phyloP scores from a whole-genome alignment of 2,113 vertebrate species.

The Amblyopsis rosae region DNA sequence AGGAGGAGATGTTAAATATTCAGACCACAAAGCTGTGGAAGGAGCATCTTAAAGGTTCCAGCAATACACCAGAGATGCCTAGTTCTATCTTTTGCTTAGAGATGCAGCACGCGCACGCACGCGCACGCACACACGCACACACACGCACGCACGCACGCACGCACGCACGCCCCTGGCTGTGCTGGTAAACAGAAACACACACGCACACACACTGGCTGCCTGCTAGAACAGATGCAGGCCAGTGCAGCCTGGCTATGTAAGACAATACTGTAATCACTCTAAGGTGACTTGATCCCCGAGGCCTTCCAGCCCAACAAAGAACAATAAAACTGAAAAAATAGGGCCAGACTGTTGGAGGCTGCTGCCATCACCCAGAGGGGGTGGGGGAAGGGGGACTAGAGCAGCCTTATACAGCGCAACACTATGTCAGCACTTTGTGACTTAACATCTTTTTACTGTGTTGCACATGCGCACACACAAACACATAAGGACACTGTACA shows the following conservation, averaged over 20 bases:
- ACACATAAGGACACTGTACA: background rate
- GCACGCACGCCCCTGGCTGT: background rate
- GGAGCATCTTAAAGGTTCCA: too few species aligned
- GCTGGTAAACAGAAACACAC: background rate
- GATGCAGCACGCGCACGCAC: background rate
- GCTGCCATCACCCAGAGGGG: slow-evolving; percentile 3
- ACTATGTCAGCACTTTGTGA: background rate
- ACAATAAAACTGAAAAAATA: slow-evolving; percentile 38
- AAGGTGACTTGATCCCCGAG: slow-evolving; percentile 48
- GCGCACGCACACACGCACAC: background rate
- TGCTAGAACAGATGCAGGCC: slow-evolving; percentile 29
- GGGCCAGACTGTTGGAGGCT: background rate
- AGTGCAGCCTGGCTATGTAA: slow-evolving; percentile 25
- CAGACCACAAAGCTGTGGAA: too few species aligned
- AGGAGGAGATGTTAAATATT: too few species aligned
- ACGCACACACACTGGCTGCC: slow-evolving; percentile 9
- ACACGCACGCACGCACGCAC: slow-evolving; percentile 1
- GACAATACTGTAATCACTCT: slow-evolving; percentile 49
- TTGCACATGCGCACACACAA: slow-evolving; percentile 1
- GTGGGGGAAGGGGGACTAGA: background rate
- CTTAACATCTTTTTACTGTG: background rate
- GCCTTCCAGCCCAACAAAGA: slow-evolving; percentile 38
- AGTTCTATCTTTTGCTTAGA: background rate
- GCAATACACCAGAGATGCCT: background rate
- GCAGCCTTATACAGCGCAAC: background rate